Percentiles rank a stretch among this genome's conserved stretches.
Evolutionary conservation across 2,113 vertebrate species (phyloP).

Genomic region (Megaceryle maxima): DNA sequence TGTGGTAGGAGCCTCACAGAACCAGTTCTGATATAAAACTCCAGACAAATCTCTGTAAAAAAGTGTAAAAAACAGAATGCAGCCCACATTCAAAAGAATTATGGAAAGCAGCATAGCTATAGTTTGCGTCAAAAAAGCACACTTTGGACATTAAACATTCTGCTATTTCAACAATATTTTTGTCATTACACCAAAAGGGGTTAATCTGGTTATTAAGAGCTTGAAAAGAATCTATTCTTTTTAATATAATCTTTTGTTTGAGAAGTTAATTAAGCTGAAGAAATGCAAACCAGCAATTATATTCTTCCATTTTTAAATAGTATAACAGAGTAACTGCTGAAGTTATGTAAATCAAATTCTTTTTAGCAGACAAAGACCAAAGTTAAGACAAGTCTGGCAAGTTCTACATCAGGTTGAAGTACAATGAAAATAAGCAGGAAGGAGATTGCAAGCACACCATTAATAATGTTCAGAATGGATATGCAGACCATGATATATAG

Average conservation of each 20-base stretch:
- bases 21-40: neutral
- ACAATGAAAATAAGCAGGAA: neutral
- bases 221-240: neutral
- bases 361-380: neutral
- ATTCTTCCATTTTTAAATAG: neutral
- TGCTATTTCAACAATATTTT: neutral
- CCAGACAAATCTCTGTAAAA: neutral
- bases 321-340: neutral
- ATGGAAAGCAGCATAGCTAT: neutral
- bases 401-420: neutral
- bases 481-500: neutral
- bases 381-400: neutral
- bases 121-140: neutral
- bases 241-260: neutral
- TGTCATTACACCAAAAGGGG: neutral
- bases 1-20: neutral
- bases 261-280: slow-evolving; percentile 18
- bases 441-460: neutral
- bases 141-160: neutral
- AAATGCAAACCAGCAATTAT: slow-evolving; percentile 14
- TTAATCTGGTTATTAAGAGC: neutral
- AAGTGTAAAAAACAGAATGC: neutral
- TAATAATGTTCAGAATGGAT: neutral
- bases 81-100: neutral
- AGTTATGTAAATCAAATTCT: neutral